Evolutionary conservation across 2,113 vertebrate species (phyloP).

Genomic region (Galeopterus variegatus): DNA sequence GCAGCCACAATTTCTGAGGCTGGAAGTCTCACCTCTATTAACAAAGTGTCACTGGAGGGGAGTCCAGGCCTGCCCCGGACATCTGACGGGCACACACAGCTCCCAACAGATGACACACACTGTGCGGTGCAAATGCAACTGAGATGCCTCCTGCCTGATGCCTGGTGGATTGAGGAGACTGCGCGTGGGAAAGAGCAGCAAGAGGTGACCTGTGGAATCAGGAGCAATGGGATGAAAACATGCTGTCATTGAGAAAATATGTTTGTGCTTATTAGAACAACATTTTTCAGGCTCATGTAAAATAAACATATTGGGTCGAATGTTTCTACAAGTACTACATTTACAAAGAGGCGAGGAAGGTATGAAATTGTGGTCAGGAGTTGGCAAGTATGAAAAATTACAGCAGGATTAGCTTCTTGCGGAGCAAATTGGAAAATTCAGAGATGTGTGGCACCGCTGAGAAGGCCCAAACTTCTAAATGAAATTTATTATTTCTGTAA

Average conservation of each 20-base stretch:
- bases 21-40: constrained; percentile 71
- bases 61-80: constrained; percentile 63
- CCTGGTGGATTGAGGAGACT: constrained; percentile 69
- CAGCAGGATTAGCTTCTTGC: constrained; percentile 79
- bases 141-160: constrained; percentile 18
- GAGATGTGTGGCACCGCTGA: constrained; percentile 69
- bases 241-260: constrained; percentile 87
- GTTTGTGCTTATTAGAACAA: constrained; percentile 87
- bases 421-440: constrained; percentile 86
- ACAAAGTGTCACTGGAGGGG: constrained; percentile 62
- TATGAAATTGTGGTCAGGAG: constrained; percentile 81
- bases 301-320: constrained; percentile 86
- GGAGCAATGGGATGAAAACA: constrained; percentile 83
- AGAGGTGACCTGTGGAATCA: constrained; percentile 86
- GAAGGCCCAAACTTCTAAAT: constrained; percentile 82
- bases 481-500: constrained; percentile 87
- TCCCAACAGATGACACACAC: constrained; percentile 71
- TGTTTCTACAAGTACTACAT: constrained; percentile 77
- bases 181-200: constrained; percentile 79
- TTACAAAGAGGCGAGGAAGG: constrained; percentile 83
- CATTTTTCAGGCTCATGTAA: constrained; percentile 83
- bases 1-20: background rate
- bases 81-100: constrained; percentile 35
- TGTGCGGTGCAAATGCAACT: constrained; percentile 23
- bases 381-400: constrained; percentile 82